phyloP scores from a whole-genome alignment of 2,113 vertebrate genomes.

The Calyptommatus sinebrachiatus region DNA sequence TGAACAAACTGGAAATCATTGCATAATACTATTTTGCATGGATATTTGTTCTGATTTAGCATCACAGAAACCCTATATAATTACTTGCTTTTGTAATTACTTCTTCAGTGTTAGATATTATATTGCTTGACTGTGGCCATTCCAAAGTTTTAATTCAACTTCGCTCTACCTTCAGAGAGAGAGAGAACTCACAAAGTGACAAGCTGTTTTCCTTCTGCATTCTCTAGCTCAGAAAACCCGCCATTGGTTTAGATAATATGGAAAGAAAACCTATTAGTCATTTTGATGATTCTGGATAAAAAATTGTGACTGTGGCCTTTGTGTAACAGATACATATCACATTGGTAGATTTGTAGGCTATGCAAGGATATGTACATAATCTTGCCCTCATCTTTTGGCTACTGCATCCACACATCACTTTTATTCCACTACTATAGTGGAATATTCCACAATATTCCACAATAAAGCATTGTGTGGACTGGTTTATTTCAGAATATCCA shows the following conservation, averaged over 20 bases:
- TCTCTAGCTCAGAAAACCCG: no score
- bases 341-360: background rate
- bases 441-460: no score
- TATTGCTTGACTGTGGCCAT: no score
- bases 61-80: conserved; percentile 23
- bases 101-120: background rate
- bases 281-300: no score
- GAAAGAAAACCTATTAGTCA: no score
- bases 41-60: conserved; percentile 16
- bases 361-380: background rate
- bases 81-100: conserved; percentile 28
- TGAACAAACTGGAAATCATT: fast-evolving
- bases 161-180: no score
- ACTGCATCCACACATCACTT: no score
- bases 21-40: conserved; percentile 11
- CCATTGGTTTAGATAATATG: no score
- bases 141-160: no score
- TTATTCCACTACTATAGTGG: no score
- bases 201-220: background rate
- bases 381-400: background rate
- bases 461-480: no score
- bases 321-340: background rate
- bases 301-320: background rate
- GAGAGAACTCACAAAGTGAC: background rate
- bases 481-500: no score